These are phyloP conservation scores for Cathartes aura DNA, from an alignment of 2,113 vertebrate species.

Conservation along the genomic window DNA sequence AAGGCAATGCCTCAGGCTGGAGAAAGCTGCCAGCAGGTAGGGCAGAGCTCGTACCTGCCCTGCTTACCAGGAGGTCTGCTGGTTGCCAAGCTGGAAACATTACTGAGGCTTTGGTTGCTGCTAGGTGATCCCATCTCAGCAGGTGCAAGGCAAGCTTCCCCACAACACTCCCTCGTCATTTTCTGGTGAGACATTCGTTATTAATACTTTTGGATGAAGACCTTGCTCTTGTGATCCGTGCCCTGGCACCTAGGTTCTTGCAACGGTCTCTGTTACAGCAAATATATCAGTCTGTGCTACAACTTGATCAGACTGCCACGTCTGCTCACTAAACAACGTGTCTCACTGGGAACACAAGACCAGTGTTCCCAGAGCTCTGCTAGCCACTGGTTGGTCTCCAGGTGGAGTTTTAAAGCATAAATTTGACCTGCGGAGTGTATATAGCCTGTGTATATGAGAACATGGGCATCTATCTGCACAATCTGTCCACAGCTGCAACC, in stretches of 20 bases:
- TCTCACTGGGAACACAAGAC: rapidly evolving
- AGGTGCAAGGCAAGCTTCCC: not conserved
- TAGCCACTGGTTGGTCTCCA: not conserved
- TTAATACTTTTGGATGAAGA: not conserved
- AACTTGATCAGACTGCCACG: not conserved
- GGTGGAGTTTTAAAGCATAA: not conserved
- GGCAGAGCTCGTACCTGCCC: not conserved
- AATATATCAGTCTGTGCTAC: not conserved
- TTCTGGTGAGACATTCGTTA: not conserved
- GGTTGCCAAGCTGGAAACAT: not conserved
- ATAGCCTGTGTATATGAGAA: not conserved
- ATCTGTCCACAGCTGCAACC: not conserved
- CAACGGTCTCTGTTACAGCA: not conserved
- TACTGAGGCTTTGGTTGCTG: not conserved
- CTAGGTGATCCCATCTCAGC: not conserved
- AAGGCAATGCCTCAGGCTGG: not conserved
- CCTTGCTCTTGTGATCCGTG: not conserved
- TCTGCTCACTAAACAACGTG: not conserved
- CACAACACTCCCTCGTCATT: not conserved
- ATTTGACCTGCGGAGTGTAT: not conserved
- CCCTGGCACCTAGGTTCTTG: not conserved
- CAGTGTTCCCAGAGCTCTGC: not conserved
- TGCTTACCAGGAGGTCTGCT: rapidly evolving
- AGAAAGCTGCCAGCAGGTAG: not conserved
- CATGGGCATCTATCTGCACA: not conserved